phyloP scores from a whole-genome alignment of 1,140 invertebrate genomes.

The Rhysida immarginata region DNA sequence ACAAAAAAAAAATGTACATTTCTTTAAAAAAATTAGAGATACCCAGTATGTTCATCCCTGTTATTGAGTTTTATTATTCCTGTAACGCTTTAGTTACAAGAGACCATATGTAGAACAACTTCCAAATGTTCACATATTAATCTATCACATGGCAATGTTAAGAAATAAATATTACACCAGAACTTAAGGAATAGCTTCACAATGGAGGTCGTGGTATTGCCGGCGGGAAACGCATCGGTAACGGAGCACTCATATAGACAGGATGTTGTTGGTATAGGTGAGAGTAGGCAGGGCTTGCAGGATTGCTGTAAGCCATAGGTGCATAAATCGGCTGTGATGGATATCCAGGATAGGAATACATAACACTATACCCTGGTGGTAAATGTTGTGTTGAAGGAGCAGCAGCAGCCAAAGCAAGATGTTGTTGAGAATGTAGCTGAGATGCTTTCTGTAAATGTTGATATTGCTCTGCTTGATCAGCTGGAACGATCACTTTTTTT shows the following conservation, averaged over 20 bases:
- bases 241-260: not conserved
- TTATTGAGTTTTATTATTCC: too few species aligned
- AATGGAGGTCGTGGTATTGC: not conserved
- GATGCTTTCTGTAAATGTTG: not conserved
- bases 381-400: not conserved
- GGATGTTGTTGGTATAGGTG: conserved; percentile 3
- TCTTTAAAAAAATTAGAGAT: too few species aligned
- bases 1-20: too few species aligned
- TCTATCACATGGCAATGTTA: too few species aligned
- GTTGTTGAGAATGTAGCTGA: not conserved
- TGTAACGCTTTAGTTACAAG: too few species aligned
- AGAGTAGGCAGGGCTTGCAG: not conserved
- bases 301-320: not conserved
- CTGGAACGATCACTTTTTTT: conserved; percentile 6
- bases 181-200: too few species aligned
- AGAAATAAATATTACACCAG: too few species aligned
- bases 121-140: too few species aligned
- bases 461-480: not conserved
- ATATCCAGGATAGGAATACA: conserved; percentile 10
- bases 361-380: conserved; percentile 5
- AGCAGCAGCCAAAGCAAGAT: not conserved
- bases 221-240: not conserved
- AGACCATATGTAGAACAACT: too few species aligned
- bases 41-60: too few species aligned
- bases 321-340: conserved; percentile 4